Percentiles rank a stretch among this genome's conserved stretches.
Evolutionary conservation across 2,113 vertebrate genomes (phyloP).

Genomic region (Ictalurus punctatus): DNA sequence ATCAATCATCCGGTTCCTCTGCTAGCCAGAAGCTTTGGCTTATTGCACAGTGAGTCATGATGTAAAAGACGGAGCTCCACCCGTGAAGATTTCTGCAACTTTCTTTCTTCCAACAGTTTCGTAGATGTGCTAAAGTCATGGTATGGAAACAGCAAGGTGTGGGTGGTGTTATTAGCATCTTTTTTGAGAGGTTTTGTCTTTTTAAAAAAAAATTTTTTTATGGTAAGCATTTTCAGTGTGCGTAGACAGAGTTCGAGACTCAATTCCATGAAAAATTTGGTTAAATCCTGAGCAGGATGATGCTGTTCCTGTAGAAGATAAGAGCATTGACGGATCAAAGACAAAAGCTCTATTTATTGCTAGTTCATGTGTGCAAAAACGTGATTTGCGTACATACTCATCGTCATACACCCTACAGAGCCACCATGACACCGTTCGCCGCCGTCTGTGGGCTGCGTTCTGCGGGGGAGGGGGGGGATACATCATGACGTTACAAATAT

Average conservation of each 20-base stretch:
- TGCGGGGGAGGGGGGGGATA: constrained; percentile 18
- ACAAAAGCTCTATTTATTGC: background rate
- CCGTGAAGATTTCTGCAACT: background rate
- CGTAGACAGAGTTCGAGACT: background rate
- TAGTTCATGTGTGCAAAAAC: no score
- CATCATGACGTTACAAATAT: background rate
- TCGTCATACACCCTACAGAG: background rate
- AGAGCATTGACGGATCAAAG: background rate
- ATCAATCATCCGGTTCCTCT: constrained; percentile 7
- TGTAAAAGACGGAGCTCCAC: background rate
- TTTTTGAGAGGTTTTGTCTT: background rate
- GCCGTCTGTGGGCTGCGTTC: background rate
- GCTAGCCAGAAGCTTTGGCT: background rate
- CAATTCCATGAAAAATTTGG: background rate
- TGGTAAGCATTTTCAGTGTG: background rate
- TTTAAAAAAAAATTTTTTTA: no score
- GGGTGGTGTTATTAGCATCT: background rate
- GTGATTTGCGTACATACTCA: background rate
- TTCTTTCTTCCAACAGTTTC: constrained; percentile 20
- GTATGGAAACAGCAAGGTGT: background rate
- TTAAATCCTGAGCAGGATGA: background rate
- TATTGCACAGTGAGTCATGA: background rate
- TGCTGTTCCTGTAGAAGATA: background rate
- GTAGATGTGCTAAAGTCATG: background rate
- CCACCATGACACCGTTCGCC: background rate